Percentiles rank a stretch among this genome's conserved stretches.
Conservation (phyloP, 2,888 invertebrate genomes). For the Mesorhabditis spiculigera region DNA sequence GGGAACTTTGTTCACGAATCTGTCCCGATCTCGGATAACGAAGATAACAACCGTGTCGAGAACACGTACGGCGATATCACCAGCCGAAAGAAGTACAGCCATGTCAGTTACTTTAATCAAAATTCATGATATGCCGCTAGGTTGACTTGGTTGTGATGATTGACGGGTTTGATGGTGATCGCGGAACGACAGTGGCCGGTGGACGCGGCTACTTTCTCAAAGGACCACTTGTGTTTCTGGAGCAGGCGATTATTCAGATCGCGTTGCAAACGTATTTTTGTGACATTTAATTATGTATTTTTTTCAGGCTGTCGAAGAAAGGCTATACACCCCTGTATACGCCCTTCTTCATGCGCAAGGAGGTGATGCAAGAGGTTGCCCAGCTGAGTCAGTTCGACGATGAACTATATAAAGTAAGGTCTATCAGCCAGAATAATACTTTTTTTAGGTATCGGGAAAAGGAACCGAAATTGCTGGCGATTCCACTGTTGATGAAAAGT, state of each 20-base stretch:
- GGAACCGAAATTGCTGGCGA: slow-evolving; percentile 80
- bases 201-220: slow-evolving; percentile 84
- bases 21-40: slow-evolving; percentile 91
- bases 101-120: slow-evolving; percentile 60
- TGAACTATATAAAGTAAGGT: slow-evolving; percentile 84
- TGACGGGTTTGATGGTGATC: slow-evolving; percentile 88
- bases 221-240: slow-evolving; percentile 89
- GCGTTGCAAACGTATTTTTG: slow-evolving; percentile 73
- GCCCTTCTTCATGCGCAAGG: slow-evolving; percentile 97
- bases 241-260: slow-evolving; percentile 88
- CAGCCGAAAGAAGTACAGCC: slow-evolving; percentile 83
- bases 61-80: slow-evolving; percentile 82
- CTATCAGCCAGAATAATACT: slow-evolving; percentile 8
- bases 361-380: slow-evolving; percentile 99
- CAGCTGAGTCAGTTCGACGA: slow-evolving; percentile 98
- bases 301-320: slow-evolving; percentile 50
- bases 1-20: slow-evolving; percentile 90
- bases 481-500: slow-evolving; percentile 82
- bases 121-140: slow-evolving; percentile 15
- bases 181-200: slow-evolving; percentile 85
- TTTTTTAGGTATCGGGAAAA: slow-evolving; percentile 61
- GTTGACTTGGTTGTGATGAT: slow-evolving; percentile 74
- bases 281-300: too few relatives aligned
- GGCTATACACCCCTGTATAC: slow-evolving; percentile 87
- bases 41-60: slow-evolving; percentile 90